Percentiles rank a stretch among this genome's conserved stretches.
These are phyloP conservation scores for Atta colombica DNA, from an alignment of 1,140 invertebrate species.

Conservation along the genomic window DNA sequence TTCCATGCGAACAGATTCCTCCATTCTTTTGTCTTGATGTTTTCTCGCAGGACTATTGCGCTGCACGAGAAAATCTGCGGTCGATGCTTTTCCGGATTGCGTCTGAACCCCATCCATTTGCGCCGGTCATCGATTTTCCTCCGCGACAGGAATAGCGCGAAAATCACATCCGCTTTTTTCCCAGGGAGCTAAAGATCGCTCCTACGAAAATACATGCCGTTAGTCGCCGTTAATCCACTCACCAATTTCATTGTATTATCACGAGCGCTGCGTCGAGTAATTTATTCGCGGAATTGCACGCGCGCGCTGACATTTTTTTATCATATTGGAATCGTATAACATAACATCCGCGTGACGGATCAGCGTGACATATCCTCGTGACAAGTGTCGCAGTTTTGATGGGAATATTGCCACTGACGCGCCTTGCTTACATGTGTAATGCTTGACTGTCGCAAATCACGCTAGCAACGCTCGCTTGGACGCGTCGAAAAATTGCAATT, in stretches of 20 bases:
- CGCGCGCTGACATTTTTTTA: neutral
- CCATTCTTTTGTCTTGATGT: slow-evolving; percentile 51
- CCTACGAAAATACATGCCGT: slow-evolving; percentile 25
- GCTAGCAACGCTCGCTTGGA: slow-evolving; percentile 3
- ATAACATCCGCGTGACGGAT: slow-evolving; percentile 37
- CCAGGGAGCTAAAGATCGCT: slow-evolving; percentile 24
- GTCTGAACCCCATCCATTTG: slow-evolving; percentile 37
- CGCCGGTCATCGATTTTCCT: slow-evolving; percentile 56
- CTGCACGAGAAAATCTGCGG: slow-evolving; percentile 47
- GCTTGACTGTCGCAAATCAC: slow-evolving; percentile 43
- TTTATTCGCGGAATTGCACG: slow-evolving; percentile 1
- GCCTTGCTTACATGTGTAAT: slow-evolving; percentile 53
- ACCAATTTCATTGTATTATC: neutral
- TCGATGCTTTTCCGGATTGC: slow-evolving; percentile 64
- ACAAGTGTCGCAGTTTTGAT: slow-evolving; percentile 51
- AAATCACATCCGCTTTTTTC: slow-evolving; percentile 53
- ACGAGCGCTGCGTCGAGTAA: neutral
- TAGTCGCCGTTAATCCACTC: slow-evolving; percentile 19
- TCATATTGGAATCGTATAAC: slow-evolving; percentile 40
- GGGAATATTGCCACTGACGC: slow-evolving; percentile 55
- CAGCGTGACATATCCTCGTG: slow-evolving; percentile 24
- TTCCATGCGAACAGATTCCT: slow-evolving; percentile 36
- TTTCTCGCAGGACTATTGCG: slow-evolving; percentile 66
- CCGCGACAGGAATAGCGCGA: slow-evolving; percentile 31
- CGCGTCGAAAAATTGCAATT: slow-evolving; percentile 42